Conservation (phyloP, 30 jellyfish, hydroid and myxozoan species). For the Euphysa ruthae region DNA sequence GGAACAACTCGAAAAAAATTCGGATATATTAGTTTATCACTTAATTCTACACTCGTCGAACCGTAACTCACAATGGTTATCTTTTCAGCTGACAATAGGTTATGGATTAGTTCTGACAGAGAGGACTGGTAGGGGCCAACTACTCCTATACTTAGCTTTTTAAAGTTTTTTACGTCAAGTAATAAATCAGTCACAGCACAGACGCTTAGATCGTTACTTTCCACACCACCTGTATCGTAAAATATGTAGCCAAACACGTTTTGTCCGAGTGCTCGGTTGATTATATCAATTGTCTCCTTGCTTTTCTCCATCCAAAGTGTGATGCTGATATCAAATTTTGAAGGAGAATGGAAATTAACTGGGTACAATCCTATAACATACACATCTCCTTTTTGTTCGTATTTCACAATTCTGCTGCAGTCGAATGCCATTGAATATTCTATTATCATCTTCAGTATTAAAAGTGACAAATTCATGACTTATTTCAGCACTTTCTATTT, state of each 20-base stretch:
- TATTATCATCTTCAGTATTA: too few species aligned
- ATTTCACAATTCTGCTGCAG: too few species aligned
- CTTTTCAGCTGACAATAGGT: background rate
- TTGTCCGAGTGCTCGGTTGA: too few species aligned
- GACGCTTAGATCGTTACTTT: background rate
- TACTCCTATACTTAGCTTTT: background rate
- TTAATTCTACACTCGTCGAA: conserved; percentile 6
- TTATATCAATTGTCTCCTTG: too few species aligned
- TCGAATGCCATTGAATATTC: too few species aligned
- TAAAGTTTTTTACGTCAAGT: background rate
- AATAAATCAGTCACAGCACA: background rate
- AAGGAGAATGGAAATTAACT: too few species aligned
- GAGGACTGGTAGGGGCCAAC: conserved; percentile 17
- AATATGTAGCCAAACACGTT: conserved; percentile 1
- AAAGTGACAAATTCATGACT: too few species aligned
- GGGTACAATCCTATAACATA: too few species aligned
- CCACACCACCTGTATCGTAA: conserved; percentile 13
- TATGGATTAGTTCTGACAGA: background rate
- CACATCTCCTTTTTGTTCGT: too few species aligned
- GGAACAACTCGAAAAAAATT: conserved; percentile 12
- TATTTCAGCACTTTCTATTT: too few species aligned
- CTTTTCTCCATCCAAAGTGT: too few species aligned
- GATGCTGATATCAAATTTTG: too few species aligned
- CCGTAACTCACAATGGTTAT: background rate
- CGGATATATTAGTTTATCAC: background rate